These are phyloP conservation scores for Chromobotia macracanthus DNA, from an alignment of 2,797 vertebrate genomes.

Conservation along the genomic window DNA sequence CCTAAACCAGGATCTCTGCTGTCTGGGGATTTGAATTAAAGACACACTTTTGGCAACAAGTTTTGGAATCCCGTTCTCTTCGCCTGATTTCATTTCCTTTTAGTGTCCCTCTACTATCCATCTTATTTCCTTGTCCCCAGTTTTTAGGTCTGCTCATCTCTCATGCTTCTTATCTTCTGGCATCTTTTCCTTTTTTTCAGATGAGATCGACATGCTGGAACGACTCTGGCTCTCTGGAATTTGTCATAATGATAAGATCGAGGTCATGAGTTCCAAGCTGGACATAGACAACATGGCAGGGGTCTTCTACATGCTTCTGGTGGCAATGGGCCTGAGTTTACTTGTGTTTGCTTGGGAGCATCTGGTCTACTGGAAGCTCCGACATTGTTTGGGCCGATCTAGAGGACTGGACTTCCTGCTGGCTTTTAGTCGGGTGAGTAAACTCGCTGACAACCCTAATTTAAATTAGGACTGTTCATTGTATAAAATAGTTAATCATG, in stretches of 20 bases:
- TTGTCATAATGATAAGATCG: constrained; percentile 74
- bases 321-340: constrained; percentile 80
- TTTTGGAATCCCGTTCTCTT: constrained; percentile 11
- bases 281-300: constrained; percentile 82
- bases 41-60: constrained; percentile 27
- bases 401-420: constrained; percentile 86
- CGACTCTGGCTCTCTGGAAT: constrained; percentile 69
- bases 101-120: constrained; percentile 1
- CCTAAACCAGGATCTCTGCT: constrained; percentile 29
- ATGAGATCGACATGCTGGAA: constrained; percentile 76
- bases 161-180: constrained; percentile 40
- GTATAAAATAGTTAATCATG: neutral
- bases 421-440: constrained; percentile 86
- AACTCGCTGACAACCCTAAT: neutral
- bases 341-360: constrained; percentile 84
- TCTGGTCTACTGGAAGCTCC: constrained; percentile 87
- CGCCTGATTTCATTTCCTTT: neutral
- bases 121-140: constrained; percentile 2
- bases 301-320: constrained; percentile 82
- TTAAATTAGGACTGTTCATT: no score
- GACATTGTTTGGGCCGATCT: constrained; percentile 84
- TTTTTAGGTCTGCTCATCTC: constrained; percentile 16
- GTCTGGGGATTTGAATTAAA: constrained; percentile 41
- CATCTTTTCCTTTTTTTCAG: constrained; percentile 56
- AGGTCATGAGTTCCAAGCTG: constrained; percentile 88